phyloP scores from a whole-genome alignment of 2,888 invertebrate genomes.

The Nowickia ferox region DNA sequence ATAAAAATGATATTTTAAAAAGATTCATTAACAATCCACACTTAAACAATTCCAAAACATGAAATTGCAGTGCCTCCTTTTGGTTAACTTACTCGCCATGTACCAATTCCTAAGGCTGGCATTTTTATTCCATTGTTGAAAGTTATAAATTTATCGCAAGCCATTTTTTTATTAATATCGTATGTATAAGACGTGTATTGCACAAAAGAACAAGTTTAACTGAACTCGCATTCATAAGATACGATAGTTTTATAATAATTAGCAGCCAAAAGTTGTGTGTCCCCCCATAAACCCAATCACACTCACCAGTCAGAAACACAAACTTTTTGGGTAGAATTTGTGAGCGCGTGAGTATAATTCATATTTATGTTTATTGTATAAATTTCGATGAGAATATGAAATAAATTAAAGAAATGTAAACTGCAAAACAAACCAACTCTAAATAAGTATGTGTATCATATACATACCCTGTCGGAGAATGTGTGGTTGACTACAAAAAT shows the following conservation, averaged over 20 bases:
- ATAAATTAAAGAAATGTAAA: background rate
- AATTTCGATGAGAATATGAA: conserved; percentile 34
- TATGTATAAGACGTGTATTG: background rate
- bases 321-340: conserved; percentile 15
- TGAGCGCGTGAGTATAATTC: conserved; percentile 14
- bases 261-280: background rate
- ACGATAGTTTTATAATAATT: conserved; percentile 43
- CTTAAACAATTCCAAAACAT: no score
- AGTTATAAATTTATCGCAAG: conserved; percentile 77
- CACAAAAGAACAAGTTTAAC: conserved; percentile 24
- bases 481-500: no score
- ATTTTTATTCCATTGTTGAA: conserved; percentile 86
- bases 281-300: background rate
- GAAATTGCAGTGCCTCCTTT: conserved; percentile 12
- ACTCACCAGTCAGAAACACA: conserved; percentile 6
- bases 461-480: no score
- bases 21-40: no score
- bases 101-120: conserved; percentile 90
- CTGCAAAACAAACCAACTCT: background rate
- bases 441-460: no score
- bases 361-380: conserved; percentile 20
- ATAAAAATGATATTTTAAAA: no score
- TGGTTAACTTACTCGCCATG: conserved; percentile 88
- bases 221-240: conserved; percentile 37
- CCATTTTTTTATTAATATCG: conserved; percentile 58